phyloP scores from a whole-genome alignment of 2,113 vertebrate species.

The Centropus bengalensis region DNA sequence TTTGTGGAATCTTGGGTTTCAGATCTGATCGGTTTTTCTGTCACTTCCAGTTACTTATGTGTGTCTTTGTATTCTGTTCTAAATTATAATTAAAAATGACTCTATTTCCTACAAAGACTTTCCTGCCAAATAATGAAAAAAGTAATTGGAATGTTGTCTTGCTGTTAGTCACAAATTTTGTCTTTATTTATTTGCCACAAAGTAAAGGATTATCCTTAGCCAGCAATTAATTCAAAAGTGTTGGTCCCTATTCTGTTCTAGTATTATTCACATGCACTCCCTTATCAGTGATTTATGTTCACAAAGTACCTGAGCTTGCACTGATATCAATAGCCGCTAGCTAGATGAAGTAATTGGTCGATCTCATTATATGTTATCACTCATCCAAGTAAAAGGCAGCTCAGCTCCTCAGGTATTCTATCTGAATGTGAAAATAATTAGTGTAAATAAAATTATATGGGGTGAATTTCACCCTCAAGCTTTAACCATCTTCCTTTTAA shows the following conservation, averaged over 20 bases:
- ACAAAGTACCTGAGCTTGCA: background rate
- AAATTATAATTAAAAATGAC: background rate
- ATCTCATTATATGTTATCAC: background rate
- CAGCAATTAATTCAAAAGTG: background rate
- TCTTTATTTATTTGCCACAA: background rate
- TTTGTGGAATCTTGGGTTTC: background rate
- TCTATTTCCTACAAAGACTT: background rate
- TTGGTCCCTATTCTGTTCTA: background rate
- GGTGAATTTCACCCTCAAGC: background rate
- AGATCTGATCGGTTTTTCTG: background rate
- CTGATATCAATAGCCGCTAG: background rate
- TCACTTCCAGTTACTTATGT: background rate
- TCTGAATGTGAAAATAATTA: conserved; percentile 17
- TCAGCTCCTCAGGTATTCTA: background rate
- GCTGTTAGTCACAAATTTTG: background rate
- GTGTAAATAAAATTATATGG: conserved; percentile 21
- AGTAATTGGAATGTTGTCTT: background rate
- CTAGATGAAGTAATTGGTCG: background rate
- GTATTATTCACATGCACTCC: background rate
- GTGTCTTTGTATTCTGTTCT: background rate
- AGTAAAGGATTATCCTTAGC: background rate
- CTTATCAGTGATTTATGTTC: background rate
- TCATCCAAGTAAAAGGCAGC: background rate
- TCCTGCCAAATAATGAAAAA: background rate
- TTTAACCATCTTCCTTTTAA: background rate